phyloP scores from a whole-genome alignment of 2,113 vertebrate genomes.

The western clawed frog (Xenopus tropicalis) region UCB_Xtro_10.0 CM004445.2:115397001-115397500 shows the following conservation, averaged over 20 bases:
- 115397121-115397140: not conserved
- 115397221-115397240: slow-evolving; percentile 89
- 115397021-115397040: no score
- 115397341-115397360: not conserved
- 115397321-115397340: slow-evolving; percentile 77
- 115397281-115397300: slow-evolving; percentile 74
- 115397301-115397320: slow-evolving; percentile 89
- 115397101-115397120: not conserved
- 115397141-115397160: not conserved
- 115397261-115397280: slow-evolving; percentile 83
- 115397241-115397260: slow-evolving; percentile 93
- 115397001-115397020: no score
- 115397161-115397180: not conserved
- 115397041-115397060: no score
- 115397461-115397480: no score
- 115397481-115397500: slow-evolving; percentile 44
- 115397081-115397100: no score
- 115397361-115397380: not conserved
- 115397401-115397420: no score
- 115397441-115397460: no score
- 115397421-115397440: no score
- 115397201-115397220: slow-evolving; percentile 93
- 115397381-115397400: not conserved
- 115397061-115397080: no score
- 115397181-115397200: slow-evolving; percentile 60